Evolutionary conservation across 92 coral and sea anemone species (phyloP).

Genomic region (Epizoanthus ramosus): DNA sequence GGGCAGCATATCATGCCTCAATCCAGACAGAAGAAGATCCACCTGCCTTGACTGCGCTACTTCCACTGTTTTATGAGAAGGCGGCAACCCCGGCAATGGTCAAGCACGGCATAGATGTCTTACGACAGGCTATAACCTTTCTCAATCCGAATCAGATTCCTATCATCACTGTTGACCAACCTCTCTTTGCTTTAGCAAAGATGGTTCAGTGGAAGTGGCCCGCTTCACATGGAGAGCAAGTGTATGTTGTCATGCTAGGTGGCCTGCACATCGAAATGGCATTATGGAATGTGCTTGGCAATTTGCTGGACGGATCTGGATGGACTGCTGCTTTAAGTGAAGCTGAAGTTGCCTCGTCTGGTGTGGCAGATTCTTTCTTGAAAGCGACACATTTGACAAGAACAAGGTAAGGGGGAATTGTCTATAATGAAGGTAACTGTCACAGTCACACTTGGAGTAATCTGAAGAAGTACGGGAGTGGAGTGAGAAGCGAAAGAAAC

Average conservation of each 20-base stretch:
- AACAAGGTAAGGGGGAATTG: constrained; percentile 45
- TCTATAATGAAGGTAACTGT: too few species aligned
- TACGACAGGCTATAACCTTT: constrained; percentile 38
- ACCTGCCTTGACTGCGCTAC: constrained; percentile 59
- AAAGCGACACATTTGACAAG: constrained; percentile 55
- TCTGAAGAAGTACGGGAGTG: too few species aligned
- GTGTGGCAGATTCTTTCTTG: constrained; percentile 66
- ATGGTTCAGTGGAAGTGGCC: constrained; percentile 77
- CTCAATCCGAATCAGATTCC: constrained; percentile 62
- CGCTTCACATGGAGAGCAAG: constrained; percentile 63
- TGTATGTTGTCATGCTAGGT: constrained; percentile 52
- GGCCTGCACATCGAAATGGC: constrained; percentile 65
- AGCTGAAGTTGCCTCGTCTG: too few species aligned
- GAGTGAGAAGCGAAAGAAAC: too few species aligned
- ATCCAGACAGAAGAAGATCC: constrained; percentile 34
- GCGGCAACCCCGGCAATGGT: constrained; percentile 69
- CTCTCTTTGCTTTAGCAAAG: constrained; percentile 65
- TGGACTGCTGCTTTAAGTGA: constrained; percentile 55
- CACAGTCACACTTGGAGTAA: too few species aligned
- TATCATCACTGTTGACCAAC: constrained; percentile 63
- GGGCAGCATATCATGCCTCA: constrained; percentile 68
- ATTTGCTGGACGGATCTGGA: constrained; percentile 70
- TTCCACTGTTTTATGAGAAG: constrained; percentile 49
- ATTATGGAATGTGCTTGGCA: constrained; percentile 61
- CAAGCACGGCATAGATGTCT: constrained; percentile 71